A percentile compares a stretch with the other conserved stretches of the same genome.
These are phyloP conservation scores for Fukomys damarensis DNA, from an alignment of 2,113 vertebrate species.

Conservation along the genomic window DNA sequence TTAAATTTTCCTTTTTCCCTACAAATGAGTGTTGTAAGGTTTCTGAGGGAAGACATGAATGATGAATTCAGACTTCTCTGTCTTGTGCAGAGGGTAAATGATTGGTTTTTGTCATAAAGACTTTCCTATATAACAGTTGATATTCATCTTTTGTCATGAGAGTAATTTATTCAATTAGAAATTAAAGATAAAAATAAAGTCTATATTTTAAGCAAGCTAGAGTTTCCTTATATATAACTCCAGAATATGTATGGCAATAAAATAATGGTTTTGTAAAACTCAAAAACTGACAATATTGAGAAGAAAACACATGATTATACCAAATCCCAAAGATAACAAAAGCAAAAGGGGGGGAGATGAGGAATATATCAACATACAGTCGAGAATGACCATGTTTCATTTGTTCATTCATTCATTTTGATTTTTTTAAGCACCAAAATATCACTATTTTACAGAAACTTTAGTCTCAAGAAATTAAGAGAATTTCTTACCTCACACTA, in stretches of 20 bases:
- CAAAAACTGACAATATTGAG: background rate
- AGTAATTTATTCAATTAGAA: slow-evolving; percentile 4
- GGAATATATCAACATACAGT: background rate
- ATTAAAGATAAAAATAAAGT: background rate
- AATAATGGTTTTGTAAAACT: background rate
- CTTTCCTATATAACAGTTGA: background rate
- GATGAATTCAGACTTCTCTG: background rate
- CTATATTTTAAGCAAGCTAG: background rate
- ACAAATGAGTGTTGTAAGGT: background rate
- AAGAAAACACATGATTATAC: background rate
- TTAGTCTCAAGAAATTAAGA: background rate
- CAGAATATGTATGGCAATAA: background rate
- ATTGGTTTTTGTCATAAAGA: background rate
- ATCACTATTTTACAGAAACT: background rate
- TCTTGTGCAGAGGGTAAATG: background rate
- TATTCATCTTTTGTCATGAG: background rate
- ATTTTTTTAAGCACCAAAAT: background rate
- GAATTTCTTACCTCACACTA: background rate
- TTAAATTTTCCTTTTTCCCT: background rate
- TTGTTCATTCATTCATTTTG: slow-evolving; percentile 24
- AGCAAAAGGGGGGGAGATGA: background rate
- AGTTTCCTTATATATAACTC: background rate
- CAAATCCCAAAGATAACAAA: background rate
- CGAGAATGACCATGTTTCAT: background rate
- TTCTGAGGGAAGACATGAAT: background rate